phyloP scores from a whole-genome alignment of 2,888 invertebrate genomes.

The Xanthia togata region DNA sequence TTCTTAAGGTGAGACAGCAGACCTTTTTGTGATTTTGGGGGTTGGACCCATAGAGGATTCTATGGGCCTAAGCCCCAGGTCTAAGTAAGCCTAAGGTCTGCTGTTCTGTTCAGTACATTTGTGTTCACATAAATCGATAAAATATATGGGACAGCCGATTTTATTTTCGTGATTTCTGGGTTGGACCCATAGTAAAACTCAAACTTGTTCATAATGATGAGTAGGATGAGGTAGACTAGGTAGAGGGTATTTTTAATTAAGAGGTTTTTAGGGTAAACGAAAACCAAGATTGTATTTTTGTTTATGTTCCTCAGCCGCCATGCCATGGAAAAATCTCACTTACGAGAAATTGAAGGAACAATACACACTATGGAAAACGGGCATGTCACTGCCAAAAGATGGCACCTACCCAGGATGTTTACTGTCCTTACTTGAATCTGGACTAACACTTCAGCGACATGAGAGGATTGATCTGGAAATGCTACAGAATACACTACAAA shows the following conservation, averaged over 20 bases:
- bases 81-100: too few species aligned
- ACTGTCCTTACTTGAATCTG: constrained; percentile 79
- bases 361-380: constrained; percentile 81
- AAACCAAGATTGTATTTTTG: background rate
- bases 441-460: constrained; percentile 75
- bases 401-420: constrained; percentile 85
- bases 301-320: constrained; percentile 72
- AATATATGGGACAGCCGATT: background rate
- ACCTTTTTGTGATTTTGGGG: too few species aligned
- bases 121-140: background rate
- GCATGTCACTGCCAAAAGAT: constrained; percentile 79
- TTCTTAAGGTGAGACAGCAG: too few species aligned
- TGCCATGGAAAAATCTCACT: constrained; percentile 82
- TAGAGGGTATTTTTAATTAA: background rate
- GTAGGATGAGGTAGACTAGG: background rate
- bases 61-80: too few species aligned
- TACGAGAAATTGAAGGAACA: constrained; percentile 82
- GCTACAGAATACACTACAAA: constrained; percentile 76
- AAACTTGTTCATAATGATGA: background rate
- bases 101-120: background rate
- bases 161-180: background rate
- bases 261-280: background rate
- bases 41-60: too few species aligned
- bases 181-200: background rate
- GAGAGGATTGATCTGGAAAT: constrained; percentile 76